phyloP scores from a whole-genome alignment of 2,888 invertebrate genomes.

The Chymomyza amoena region DNA sequence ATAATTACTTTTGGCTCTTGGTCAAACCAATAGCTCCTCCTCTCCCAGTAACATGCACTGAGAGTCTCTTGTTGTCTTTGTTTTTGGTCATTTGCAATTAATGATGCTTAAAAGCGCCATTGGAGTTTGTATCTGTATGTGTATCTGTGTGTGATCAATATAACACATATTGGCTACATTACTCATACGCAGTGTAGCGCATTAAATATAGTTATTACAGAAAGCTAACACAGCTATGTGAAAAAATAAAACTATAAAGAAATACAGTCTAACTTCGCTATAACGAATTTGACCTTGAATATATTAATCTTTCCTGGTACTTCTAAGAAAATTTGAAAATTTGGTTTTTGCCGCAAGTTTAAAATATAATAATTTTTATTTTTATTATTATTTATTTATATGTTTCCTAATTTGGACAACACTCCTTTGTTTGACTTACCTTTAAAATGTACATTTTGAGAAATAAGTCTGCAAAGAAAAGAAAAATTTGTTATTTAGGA shows the following conservation, averaged over 20 bases:
- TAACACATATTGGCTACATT: conserved; percentile 42
- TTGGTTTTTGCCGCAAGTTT: no score
- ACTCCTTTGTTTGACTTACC: no score
- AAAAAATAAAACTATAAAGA: conserved; percentile 13
- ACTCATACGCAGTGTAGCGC: conserved; percentile 56
- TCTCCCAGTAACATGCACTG: not conserved
- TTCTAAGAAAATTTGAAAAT: no score
- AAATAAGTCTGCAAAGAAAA: no score
- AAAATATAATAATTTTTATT: no score
- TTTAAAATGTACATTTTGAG: no score
- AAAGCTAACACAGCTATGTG: conserved; percentile 24
- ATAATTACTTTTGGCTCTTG: conserved; percentile 56
- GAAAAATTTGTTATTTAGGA: no score
- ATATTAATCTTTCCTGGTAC: no score
- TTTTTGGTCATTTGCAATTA: conserved; percentile 41
- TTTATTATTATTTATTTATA: no score
- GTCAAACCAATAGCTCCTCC: not conserved
- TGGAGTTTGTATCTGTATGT: conserved; percentile 16
- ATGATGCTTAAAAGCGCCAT: conserved; percentile 57
- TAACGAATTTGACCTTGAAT: not conserved
- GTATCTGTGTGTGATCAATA: conserved; percentile 18
- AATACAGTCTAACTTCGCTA: conserved; percentile 5
- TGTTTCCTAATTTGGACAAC: no score
- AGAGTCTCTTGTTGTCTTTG: not conserved
- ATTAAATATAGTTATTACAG: conserved; percentile 48